phyloP scores from a whole-genome alignment of 2,888 invertebrate species.

The Resseliella maxima region DNA sequence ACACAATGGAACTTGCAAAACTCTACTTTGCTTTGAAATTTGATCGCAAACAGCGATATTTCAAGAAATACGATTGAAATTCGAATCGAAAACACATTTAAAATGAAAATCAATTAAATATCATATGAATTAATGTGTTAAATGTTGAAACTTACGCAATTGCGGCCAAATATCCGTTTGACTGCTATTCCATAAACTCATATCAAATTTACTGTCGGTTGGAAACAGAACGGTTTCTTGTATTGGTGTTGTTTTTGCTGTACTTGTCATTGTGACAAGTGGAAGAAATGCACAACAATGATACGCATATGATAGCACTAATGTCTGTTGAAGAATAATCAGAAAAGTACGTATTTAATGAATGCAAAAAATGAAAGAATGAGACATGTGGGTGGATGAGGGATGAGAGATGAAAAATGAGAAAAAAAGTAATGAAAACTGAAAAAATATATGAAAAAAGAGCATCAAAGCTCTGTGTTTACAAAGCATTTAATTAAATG shows the following conservation, averaged over 20 bases:
- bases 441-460: not conserved
- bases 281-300: constrained; percentile 94
- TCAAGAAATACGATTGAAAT: not conserved
- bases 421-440: not conserved
- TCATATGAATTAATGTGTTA: no score
- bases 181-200: constrained; percentile 83
- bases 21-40: no score
- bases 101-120: constrained; percentile 32
- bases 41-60: no score
- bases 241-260: constrained; percentile 67
- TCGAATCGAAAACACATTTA: no score
- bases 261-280: constrained; percentile 70
- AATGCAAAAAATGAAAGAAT: not conserved
- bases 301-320: constrained; percentile 93
- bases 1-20: no score
- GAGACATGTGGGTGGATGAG: no score
- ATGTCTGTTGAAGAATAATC: constrained; percentile 69
- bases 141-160: constrained; percentile 76
- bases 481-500: not conserved
- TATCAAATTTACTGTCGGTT: constrained; percentile 76
- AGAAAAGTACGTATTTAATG: no score
- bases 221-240: constrained; percentile 78
- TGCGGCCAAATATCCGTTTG: constrained; percentile 86
- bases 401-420: not conserved
- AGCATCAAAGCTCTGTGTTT: no score